These are phyloP conservation scores for Rhinolophus sinicus DNA, from an alignment of 2,113 vertebrate species.

Conservation along the genomic window DNA sequence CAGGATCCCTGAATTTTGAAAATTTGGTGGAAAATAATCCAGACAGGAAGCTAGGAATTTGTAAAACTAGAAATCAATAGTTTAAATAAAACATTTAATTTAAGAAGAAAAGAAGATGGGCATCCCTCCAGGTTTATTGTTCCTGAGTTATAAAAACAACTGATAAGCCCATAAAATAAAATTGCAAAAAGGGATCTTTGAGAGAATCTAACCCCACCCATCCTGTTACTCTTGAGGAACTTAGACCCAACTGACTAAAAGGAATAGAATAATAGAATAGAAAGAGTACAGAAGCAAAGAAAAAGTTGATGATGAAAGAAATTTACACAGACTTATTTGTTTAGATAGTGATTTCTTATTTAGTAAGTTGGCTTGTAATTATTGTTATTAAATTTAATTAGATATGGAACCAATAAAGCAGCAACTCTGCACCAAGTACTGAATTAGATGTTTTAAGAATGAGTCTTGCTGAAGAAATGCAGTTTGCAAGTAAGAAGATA, in stretches of 20 bases:
- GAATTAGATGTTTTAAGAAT: slow-evolving; percentile 49
- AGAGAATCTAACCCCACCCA: neutral
- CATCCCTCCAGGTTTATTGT: neutral
- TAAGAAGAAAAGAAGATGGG: neutral
- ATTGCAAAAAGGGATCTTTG: neutral
- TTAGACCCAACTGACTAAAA: neutral
- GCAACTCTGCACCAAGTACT: slow-evolving; percentile 30
- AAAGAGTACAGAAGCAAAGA: neutral
- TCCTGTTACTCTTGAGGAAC: neutral
- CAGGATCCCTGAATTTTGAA: neutral
- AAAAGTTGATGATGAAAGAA: neutral
- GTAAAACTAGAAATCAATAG: neutral
- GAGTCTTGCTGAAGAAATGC: slow-evolving; percentile 50
- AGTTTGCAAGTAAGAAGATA: slow-evolving; percentile 32
- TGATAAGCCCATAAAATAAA: neutral
- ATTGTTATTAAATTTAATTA: slow-evolving; percentile 68
- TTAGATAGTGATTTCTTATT: slow-evolving; percentile 51
- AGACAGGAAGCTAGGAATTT: neutral
- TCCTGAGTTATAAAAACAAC: neutral
- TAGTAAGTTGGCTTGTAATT: slow-evolving; percentile 59
- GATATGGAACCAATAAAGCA: slow-evolving; percentile 36
- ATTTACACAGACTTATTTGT: neutral
- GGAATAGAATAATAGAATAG: neutral
- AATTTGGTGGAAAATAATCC: neutral
- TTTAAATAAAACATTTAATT: neutral